These are phyloP conservation scores for Pseudotriccus pelzelni DNA, from an alignment of 2,797 vertebrate species.

Conservation along the genomic window DNA sequence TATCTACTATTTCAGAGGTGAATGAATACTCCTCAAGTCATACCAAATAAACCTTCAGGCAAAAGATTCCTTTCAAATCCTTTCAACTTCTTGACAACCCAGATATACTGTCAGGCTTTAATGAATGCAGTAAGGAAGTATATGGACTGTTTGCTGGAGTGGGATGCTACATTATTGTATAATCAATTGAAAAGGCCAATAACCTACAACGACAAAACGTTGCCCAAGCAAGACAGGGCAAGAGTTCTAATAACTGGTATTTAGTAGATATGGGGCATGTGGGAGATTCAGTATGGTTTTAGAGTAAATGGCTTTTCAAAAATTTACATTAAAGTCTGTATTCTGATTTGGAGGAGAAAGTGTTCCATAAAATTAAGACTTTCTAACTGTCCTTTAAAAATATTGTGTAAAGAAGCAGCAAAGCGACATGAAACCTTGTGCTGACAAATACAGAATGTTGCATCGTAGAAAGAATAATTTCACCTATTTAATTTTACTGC, in stretches of 20 bases:
- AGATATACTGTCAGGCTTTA: not conserved
- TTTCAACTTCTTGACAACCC: not conserved
- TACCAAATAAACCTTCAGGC: not conserved
- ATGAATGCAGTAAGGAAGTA: not conserved
- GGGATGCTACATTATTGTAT: not conserved
- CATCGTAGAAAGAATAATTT: not conserved
- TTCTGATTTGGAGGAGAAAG: not conserved
- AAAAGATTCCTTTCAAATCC: not conserved
- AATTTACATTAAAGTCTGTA: not conserved
- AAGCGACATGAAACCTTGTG: not conserved
- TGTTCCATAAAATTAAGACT: not conserved
- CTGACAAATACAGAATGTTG: not conserved
- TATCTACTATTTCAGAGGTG: not conserved
- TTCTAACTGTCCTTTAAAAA: not conserved
- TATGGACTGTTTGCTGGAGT: not conserved
- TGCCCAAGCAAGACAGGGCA: not conserved
- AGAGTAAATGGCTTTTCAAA: not conserved
- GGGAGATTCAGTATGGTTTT: not conserved
- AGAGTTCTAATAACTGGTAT: not conserved
- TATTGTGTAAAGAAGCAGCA: not conserved
- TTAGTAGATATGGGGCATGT: fast-evolving
- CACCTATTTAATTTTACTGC: not conserved
- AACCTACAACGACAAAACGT: not conserved
- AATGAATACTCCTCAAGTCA: not conserved
- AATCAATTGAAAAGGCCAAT: not conserved